Conservation (phyloP, 2,888 invertebrate species). For the Napeogenes inachia region DNA sequence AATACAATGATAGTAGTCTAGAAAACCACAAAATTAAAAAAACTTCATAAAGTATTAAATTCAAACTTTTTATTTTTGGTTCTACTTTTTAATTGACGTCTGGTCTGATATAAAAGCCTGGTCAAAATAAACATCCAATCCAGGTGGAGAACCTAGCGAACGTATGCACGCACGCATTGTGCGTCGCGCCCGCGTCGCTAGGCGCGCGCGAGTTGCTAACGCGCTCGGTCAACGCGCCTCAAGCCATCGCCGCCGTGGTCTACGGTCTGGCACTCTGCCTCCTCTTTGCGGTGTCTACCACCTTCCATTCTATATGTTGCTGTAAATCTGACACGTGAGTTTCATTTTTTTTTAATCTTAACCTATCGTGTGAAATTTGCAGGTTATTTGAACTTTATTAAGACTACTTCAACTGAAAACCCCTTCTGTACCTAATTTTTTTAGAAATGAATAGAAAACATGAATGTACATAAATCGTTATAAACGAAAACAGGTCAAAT, state of each 20-base stretch:
- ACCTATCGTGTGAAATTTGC: no score
- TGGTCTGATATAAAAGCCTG: neutral
- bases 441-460: no score
- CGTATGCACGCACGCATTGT: conserved; percentile 93
- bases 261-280: conserved; percentile 91
- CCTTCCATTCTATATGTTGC: conserved; percentile 93
- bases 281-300: conserved; percentile 91
- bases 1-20: neutral
- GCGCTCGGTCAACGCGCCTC: conserved; percentile 84
- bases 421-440: no score
- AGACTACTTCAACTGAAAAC: no score
- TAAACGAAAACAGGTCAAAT: no score
- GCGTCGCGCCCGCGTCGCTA: conserved; percentile 90
- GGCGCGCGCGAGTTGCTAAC: conserved; percentile 85
- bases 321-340: conserved; percentile 74
- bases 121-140: neutral
- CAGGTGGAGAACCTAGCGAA: conserved; percentile 94
- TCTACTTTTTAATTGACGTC: neutral
- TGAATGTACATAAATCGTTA: no score
- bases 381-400: no score
- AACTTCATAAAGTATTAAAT: no score
- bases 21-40: no score
- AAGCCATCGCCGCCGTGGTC: conserved; percentile 88
- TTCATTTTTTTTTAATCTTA: neutral
- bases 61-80: no score